phyloP scores from a whole-genome alignment of 1,140 invertebrate genomes.

The Drosophila lowei region DNA sequence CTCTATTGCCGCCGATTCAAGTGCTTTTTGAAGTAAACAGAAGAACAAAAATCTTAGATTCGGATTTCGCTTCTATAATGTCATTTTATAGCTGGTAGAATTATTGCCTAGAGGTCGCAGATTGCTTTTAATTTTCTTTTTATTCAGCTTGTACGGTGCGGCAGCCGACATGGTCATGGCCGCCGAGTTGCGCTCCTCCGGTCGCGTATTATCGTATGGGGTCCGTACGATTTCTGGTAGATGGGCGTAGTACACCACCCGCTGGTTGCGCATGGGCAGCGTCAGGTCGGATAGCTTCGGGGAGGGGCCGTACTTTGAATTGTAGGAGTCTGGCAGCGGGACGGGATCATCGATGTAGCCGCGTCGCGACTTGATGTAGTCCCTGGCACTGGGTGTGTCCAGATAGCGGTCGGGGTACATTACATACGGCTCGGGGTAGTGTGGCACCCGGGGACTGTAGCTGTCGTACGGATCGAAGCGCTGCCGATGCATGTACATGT shows the following conservation, averaged over 20 bases:
- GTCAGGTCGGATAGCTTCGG: conserved; percentile 52
- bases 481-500: conserved; percentile 75
- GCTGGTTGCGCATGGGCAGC: conserved; percentile 57
- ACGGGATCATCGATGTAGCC: conserved; percentile 55
- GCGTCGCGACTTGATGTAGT: conserved; percentile 62
- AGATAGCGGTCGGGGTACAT: conserved; percentile 78
- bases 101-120: conserved; percentile 36
- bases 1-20: not conserved
- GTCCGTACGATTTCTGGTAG: conserved; percentile 83
- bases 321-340: conserved; percentile 42
- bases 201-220: conserved; percentile 58
- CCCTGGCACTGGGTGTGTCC: conserved; percentile 64
- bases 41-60: conserved; percentile 1
- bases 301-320: conserved; percentile 46
- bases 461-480: conserved; percentile 79
- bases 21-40: not conserved
- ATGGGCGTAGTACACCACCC: conserved; percentile 84
- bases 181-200: conserved; percentile 43
- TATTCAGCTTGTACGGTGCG: conserved; percentile 45
- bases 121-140: conserved; percentile 50
- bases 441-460: conserved; percentile 74
- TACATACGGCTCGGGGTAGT: conserved; percentile 76
- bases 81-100: conserved; percentile 52
- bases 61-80: conserved; percentile 19
- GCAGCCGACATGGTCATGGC: conserved; percentile 19